Percentiles rank a stretch among this genome's conserved stretches.
Conservation (phyloP, 2,888 invertebrate genomes). For the Hecatera dysodea region DNA sequence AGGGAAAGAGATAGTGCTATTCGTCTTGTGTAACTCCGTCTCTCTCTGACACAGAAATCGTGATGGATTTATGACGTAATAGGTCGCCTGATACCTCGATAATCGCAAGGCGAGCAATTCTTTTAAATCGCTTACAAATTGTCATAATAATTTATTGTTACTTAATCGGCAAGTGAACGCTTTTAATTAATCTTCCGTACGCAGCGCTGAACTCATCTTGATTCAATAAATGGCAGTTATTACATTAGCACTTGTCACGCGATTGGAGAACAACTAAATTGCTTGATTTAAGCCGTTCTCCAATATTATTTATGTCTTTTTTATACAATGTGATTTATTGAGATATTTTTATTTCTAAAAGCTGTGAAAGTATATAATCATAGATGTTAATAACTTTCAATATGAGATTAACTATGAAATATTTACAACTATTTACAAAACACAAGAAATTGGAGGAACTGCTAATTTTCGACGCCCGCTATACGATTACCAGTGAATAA, state of each 20-base stretch:
- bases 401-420: neutral
- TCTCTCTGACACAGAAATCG: too few relatives aligned
- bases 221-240: neutral
- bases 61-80: too few relatives aligned
- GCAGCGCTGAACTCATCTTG: neutral
- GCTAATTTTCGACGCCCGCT: too few relatives aligned
- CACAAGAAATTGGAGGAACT: neutral
- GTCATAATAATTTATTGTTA: slow-evolving; percentile 1
- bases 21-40: too few relatives aligned
- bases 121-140: neutral
- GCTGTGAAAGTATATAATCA: neutral
- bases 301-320: slow-evolving; percentile 12
- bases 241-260: neutral
- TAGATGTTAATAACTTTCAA: too few relatives aligned
- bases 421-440: neutral
- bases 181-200: neutral
- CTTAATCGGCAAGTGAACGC: neutral
- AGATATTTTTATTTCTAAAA: slow-evolving; percentile 14
- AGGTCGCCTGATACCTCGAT: neutral
- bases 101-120: neutral
- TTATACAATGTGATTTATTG: neutral
- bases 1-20: too few relatives aligned
- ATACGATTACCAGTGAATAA: slow-evolving; percentile 3
- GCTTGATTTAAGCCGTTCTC: too few relatives aligned
- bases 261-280: too few relatives aligned